A percentile compares a stretch with the other conserved stretches of the same genome.
phyloP scores from a whole-genome alignment of 2,888 invertebrate genomes.

The Tridacna gigas region DNA sequence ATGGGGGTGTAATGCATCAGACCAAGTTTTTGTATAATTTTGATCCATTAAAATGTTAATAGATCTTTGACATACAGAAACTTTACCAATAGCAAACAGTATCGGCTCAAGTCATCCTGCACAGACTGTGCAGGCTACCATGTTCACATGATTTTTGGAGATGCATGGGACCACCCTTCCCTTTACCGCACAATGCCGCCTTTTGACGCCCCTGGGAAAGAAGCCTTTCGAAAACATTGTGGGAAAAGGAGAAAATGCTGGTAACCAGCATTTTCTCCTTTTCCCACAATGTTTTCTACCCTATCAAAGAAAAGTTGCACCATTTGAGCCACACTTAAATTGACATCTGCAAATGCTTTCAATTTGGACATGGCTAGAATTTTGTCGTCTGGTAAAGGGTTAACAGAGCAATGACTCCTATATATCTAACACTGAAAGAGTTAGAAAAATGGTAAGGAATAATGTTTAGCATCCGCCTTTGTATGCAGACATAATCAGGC shows the following conservation, averaged over 20 bases:
- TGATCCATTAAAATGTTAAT: too few species aligned
- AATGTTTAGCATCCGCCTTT: too few species aligned
- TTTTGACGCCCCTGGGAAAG: neutral
- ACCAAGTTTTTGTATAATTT: too few species aligned
- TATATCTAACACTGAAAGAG: too few species aligned
- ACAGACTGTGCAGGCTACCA: too few species aligned
- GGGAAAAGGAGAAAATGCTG: slow-evolving; percentile 3
- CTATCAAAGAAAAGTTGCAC: neutral
- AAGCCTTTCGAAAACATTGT: neutral
- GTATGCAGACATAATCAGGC: neutral
- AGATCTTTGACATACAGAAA: too few species aligned
- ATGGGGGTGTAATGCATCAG: too few species aligned
- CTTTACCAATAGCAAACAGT: too few species aligned
- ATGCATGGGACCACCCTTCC: too few species aligned
- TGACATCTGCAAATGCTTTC: neutral
- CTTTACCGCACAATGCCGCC: neutral
- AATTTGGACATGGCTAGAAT: neutral
- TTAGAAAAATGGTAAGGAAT: too few species aligned
- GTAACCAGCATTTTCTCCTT: neutral
- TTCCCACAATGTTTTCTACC: neutral
- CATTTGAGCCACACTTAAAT: neutral
- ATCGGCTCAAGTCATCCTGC: too few species aligned
- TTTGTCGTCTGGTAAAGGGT: neutral
- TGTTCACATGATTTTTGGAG: too few species aligned
- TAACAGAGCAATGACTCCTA: neutral